These are phyloP conservation scores for Xenopus borealis DNA, from an alignment of 2,113 vertebrate species.

Conservation along the genomic window DNA sequence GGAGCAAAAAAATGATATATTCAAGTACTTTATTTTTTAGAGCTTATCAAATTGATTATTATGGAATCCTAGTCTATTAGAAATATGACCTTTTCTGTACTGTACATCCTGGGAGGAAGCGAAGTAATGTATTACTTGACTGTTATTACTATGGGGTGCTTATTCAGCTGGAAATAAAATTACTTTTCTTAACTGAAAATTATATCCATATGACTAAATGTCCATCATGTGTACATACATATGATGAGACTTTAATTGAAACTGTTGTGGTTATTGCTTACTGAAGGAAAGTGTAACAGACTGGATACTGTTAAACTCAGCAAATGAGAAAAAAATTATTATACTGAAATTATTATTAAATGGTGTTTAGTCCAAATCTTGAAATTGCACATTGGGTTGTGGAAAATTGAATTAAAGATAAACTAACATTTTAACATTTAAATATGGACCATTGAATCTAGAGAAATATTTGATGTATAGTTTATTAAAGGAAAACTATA, in stretches of 20 bases:
- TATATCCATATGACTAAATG: conserved; percentile 72
- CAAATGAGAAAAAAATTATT: no score
- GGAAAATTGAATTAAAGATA: no score
- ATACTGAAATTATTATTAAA: no score
- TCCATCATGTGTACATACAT: conserved; percentile 57
- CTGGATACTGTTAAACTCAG: background rate
- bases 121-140: conserved; percentile 76
- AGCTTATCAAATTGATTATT: conserved; percentile 79
- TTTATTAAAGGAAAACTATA: no score
- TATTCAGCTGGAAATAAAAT: conserved; percentile 74
- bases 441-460: no score
- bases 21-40: conserved; percentile 71
- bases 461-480: no score
- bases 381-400: no score
- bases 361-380: no score
- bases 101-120: conserved; percentile 65
- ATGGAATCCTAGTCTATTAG: conserved; percentile 79
- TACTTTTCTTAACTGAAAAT: conserved; percentile 74
- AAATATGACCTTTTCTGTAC: conserved; percentile 79
- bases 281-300: conserved; percentile 15
- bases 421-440: no score
- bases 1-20: conserved; percentile 50
- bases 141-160: conserved; percentile 69
- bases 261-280: conserved; percentile 42
- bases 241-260: conserved; percentile 57